Evolutionary conservation across 2,888 invertebrate genomes (phyloP).

Genomic region (Epistrophe grossulariae): DNA sequence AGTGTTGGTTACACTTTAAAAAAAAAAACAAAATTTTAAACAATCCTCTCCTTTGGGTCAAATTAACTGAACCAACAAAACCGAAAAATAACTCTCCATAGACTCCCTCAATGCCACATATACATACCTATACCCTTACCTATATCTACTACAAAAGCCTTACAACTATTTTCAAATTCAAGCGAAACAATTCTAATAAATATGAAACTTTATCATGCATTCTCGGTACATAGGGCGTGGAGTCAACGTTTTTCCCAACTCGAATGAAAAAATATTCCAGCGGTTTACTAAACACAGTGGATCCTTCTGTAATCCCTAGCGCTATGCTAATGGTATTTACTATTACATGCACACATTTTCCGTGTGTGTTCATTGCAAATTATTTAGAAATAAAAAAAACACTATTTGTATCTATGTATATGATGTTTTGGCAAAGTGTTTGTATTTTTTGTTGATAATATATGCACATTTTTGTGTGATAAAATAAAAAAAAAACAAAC

Average conservation of each 20-base stretch:
- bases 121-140: too few species aligned
- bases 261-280: conserved; percentile 84
- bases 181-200: conserved; percentile 69
- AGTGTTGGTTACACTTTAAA: conserved; percentile 17
- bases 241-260: conserved; percentile 83
- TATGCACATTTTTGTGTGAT: conserved; percentile 49
- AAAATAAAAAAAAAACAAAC: conserved; percentile 33
- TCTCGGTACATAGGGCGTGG: conserved; percentile 82
- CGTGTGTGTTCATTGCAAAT: conserved; percentile 46
- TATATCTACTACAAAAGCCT: conserved; percentile 2
- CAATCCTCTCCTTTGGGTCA: conserved; percentile 28
- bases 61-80: conserved; percentile 20
- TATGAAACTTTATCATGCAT: conserved; percentile 75
- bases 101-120: conserved; percentile 31
- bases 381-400: conserved; percentile 28
- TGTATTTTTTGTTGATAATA: background rate
- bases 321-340: conserved; percentile 83
- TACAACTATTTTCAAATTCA: conserved; percentile 62
- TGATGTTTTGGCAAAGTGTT: background rate
- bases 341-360: conserved; percentile 48
- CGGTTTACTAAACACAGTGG: conserved; percentile 83
- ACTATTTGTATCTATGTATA: conserved; percentile 6
- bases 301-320: conserved; percentile 83
- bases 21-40: conserved; percentile 9
- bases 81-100: conserved; percentile 43